These are phyloP conservation scores for Drosophila kuntzei DNA, from an alignment of 2,888 invertebrate genomes.

Conservation along the genomic window DNA sequence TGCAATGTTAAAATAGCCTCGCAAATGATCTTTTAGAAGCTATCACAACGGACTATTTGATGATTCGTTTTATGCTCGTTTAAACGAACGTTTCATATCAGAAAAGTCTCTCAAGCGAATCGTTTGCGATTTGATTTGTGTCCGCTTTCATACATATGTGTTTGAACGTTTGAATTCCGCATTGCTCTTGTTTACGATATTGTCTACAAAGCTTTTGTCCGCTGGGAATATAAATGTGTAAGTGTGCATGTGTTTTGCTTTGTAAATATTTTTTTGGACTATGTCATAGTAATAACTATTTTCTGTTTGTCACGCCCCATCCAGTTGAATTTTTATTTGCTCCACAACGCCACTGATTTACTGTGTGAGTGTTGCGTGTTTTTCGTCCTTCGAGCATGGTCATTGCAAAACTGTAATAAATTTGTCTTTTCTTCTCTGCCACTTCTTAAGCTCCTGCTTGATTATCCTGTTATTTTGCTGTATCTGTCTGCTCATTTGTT, in stretches of 20 bases:
- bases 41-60: too few relatives aligned
- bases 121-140: not conserved
- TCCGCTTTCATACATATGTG: too few relatives aligned
- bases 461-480: slow-evolving; percentile 42
- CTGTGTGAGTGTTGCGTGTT: slow-evolving; percentile 50
- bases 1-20: too few relatives aligned
- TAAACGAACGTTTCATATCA: too few relatives aligned
- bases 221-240: not conserved
- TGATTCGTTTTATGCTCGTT: too few relatives aligned
- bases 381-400: slow-evolving; percentile 64
- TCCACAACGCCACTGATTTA: slow-evolving; percentile 59
- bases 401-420: slow-evolving; percentile 64
- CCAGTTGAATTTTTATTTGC: slow-evolving; percentile 37
- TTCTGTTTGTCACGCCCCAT: slow-evolving; percentile 61
- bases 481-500: slow-evolving; percentile 27
- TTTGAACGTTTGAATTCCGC: not conserved
- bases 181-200: not conserved
- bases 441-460: slow-evolving; percentile 29
- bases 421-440: slow-evolving; percentile 28
- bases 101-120: not conserved
- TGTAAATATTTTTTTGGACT: slow-evolving; percentile 24
- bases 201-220: not conserved
- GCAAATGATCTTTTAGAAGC: too few relatives aligned
- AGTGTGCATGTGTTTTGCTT: slow-evolving; percentile 5
- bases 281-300: slow-evolving; percentile 52